Evolutionary conservation across 2,113 vertebrate species (phyloP), one percentile per base, ranked within the genome.

Genomic region (Halichoeres trimaculatus): DNA sequence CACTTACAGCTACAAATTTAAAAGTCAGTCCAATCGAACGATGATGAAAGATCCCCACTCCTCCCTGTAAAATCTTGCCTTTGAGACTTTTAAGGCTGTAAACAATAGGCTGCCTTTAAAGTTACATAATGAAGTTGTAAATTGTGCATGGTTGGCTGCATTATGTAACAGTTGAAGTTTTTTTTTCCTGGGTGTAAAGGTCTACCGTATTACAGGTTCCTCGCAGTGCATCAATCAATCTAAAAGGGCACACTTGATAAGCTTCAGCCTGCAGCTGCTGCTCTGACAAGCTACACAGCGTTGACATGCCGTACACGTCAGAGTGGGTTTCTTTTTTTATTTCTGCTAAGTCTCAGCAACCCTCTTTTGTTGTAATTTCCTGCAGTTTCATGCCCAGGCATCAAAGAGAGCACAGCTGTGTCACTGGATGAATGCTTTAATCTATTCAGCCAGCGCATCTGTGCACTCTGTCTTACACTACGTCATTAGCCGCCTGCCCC

Each of bases 391-490:
- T 88, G 87, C 80, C 62, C 60, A 17, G 68, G 81, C 90, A 84
- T 89, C 86, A 85, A 88, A 87, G 82, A 81, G 80, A 79, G 79
- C 88, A 70, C 89, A 90, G 88, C 91, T 91, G 88, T 83, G 83
- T 85, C 85, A 84, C 10, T 81, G 86, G 81, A 74, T 78, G 67
- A 84, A 71, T 12, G 80, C 81, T 92, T 87, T 91, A 79, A 91
- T 92, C 87, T 87, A 84, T 89, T 88, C 88, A 89, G 81, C 75
- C 70, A 70, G 60, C 16, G 76, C 78, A 87, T 92, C 85, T 86
- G 88, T 56, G 83, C 48, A 64, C 82, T 86, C 78, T 47, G 78
- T 76, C 75, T 68, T 73, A 70, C 12, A 0, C 85, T 75, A 84
- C 73, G 78, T 85, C 88, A 87, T 85, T 54, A 81, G 60, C 61